Evolutionary conservation across 2,797 vertebrate species (phyloP).

Genomic region (Argentina silus): DNA sequence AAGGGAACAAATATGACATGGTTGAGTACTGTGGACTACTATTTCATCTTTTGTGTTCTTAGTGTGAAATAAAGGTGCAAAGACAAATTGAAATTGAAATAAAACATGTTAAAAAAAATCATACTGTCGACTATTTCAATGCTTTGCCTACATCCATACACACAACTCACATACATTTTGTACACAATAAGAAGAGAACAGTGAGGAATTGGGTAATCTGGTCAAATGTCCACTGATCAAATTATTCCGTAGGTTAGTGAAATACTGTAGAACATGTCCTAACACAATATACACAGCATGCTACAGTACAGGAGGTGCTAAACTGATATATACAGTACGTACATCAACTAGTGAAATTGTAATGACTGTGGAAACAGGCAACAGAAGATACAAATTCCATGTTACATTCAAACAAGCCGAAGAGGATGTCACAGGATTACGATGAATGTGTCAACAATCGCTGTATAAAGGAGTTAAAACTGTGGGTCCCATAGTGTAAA

Average conservation of each 20-base stretch:
- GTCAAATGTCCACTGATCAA: not conserved
- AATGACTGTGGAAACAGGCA: not conserved
- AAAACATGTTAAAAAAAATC: not conserved
- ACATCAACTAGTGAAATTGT: not conserved
- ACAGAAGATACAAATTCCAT: slow-evolving; percentile 3
- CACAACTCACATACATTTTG: not conserved
- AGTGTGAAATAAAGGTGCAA: not conserved
- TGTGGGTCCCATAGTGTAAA: too few relatives aligned
- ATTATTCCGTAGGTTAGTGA: not conserved
- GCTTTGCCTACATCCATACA: not conserved
- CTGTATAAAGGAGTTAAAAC: too few relatives aligned
- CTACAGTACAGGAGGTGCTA: not conserved
- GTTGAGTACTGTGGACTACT: slow-evolving; percentile 30
- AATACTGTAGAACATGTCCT: not conserved
- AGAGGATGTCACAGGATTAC: too few relatives aligned
- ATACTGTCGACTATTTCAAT: not conserved
- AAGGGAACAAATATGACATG: slow-evolving; percentile 35
- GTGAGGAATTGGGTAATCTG: not conserved
- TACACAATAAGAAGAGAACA: not conserved
- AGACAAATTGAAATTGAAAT: not conserved
- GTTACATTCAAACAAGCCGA: too few relatives aligned
- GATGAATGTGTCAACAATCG: too few relatives aligned
- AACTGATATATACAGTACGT: not conserved
- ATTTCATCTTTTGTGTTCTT: slow-evolving; percentile 22
- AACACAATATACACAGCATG: not conserved